These are phyloP conservation scores for Ophiothrix spiculata DNA, from an alignment of 35 echinoderm and acorn worm genomes.

Conservation along the genomic window DNA sequence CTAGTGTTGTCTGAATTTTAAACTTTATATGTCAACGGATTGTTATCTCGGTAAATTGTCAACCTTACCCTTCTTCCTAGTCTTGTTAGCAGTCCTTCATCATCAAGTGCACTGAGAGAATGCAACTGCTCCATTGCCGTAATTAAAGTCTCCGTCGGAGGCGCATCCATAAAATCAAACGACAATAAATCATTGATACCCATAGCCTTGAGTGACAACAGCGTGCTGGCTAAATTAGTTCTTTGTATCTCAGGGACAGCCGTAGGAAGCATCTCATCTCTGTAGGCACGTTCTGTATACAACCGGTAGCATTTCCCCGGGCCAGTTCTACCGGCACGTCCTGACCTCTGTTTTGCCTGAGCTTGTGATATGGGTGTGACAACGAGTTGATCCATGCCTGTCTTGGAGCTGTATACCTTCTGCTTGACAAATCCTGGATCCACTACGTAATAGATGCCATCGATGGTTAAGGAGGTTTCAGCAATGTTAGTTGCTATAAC, in stretches of 20 bases:
- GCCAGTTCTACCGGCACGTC: slow-evolving; percentile 74
- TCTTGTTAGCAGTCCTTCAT: slow-evolving; percentile 94
- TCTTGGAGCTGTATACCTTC: slow-evolving; percentile 87
- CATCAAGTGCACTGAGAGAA: slow-evolving; percentile 82
- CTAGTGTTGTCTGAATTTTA: too few species aligned
- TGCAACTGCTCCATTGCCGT: slow-evolving; percentile 99
- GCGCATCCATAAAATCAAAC: slow-evolving; percentile 99
- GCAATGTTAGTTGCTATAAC: slow-evolving; percentile 99
- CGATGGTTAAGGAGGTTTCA: slow-evolving; percentile 95
- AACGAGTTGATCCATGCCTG: slow-evolving; percentile 99
- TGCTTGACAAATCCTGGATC: slow-evolving; percentile 95
- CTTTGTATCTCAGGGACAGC: slow-evolving; percentile 98
- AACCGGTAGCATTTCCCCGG: slow-evolving; percentile 95
- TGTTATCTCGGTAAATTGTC: neutral
- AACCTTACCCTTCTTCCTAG: slow-evolving; percentile 86
- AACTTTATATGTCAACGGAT: neutral
- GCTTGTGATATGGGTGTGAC: slow-evolving; percentile 98
- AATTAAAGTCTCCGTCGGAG: slow-evolving; percentile 95
- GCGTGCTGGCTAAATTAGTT: slow-evolving; percentile 91
- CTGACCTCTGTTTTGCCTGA: slow-evolving; percentile 92
- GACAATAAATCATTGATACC: slow-evolving; percentile 94
- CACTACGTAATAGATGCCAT: slow-evolving; percentile 99
- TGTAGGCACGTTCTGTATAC: slow-evolving; percentile 97
- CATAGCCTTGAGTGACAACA: slow-evolving; percentile 91
- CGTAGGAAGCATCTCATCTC: slow-evolving; percentile 96